phyloP scores from a whole-genome alignment of 2,113 vertebrate genomes.

The Forbesichthys agassizii region DNA sequence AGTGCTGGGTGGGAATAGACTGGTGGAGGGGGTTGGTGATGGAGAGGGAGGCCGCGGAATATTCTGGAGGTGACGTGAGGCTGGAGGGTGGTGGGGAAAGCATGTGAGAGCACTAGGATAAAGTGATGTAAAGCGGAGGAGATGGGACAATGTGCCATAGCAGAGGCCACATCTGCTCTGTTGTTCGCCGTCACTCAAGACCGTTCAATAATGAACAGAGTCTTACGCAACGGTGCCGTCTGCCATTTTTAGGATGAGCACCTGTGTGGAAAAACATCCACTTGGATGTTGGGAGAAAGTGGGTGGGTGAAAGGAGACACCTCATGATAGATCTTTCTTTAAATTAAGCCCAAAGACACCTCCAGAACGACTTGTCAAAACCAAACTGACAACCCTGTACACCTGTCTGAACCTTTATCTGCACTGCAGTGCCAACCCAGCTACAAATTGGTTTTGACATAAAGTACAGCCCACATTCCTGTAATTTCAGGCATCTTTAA shows the following conservation, averaged over 20 bases:
- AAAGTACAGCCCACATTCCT: neutral
- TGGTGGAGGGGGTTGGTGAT: conserved; percentile 53
- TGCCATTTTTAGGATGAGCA: neutral
- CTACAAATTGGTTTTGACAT: conserved; percentile 2
- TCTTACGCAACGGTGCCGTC: neutral
- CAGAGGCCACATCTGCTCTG: neutral
- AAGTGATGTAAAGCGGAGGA: neutral
- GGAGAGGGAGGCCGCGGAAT: conserved; percentile 51
- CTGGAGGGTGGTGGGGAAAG: conserved; percentile 18
- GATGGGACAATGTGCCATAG: neutral
- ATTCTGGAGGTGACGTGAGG: conserved; percentile 50
- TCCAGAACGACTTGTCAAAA: neutral
- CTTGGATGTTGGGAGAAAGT: neutral
- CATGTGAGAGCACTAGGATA: conserved; percentile 18
- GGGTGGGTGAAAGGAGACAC: neutral
- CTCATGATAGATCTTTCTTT: neutral
- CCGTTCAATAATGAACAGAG: neutral
- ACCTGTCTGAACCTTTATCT: neutral
- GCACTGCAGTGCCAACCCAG: neutral
- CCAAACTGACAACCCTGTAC: neutral
- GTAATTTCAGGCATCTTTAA: too few species aligned
- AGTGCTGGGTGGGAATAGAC: conserved; percentile 59
- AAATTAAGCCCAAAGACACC: neutral
- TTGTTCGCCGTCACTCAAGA: neutral
- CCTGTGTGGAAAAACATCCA: neutral